phyloP scores from a whole-genome alignment of 2,797 vertebrate species.

The Antrozous pallidus region DNA sequence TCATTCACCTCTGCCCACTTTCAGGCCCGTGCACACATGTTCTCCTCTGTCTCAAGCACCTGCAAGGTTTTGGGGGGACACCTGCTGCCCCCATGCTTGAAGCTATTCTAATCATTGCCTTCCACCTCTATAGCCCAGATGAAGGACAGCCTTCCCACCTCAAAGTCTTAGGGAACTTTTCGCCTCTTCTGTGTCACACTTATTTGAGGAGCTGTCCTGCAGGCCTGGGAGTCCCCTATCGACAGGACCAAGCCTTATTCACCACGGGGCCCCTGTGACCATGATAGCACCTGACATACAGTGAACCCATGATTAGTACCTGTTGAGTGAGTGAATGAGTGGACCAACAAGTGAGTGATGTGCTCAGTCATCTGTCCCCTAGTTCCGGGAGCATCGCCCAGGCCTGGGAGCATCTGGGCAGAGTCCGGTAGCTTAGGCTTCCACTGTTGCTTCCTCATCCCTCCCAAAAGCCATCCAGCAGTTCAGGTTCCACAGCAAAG shows the following conservation, averaged over 20 bases:
- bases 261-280: no score
- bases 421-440: not conserved
- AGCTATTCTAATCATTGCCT: fast-evolving
- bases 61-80: not conserved
- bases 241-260: not conserved
- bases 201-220: not conserved
- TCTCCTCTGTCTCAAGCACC: not conserved
- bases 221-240: not conserved
- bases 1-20: not conserved
- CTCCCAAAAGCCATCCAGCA: not conserved
- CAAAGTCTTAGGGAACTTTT: not conserved
- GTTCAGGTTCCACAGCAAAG: not conserved
- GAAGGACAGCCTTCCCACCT: not conserved
- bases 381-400: not conserved
- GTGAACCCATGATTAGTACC: not conserved
- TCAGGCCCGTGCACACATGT: not conserved
- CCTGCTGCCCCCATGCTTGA: no score
- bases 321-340: not conserved
- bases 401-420: not conserved
- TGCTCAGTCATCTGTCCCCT: not conserved
- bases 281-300: fast-evolving
- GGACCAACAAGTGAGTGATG: not conserved
- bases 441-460: not conserved
- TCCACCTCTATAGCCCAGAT: no score
- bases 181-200: not conserved